A percentile compares a stretch with the other conserved stretches of the same genome.
phyloP scores from a whole-genome alignment of 2,113 vertebrate species.

The Phoxinus phoxinus region DNA sequence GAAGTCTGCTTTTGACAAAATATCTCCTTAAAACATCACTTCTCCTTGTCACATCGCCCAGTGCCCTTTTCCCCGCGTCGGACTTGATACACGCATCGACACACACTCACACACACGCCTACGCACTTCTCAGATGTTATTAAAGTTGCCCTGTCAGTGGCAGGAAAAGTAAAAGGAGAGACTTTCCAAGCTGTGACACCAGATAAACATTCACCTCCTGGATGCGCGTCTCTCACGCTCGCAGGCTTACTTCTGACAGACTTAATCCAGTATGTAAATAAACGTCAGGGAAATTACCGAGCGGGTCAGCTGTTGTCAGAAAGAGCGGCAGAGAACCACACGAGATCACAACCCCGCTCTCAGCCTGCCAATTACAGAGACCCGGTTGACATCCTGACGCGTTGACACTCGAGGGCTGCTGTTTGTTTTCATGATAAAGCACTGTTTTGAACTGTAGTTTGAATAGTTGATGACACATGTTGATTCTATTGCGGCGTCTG shows the following conservation, averaged over 20 bases:
- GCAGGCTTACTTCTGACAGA: slow-evolving; percentile 48
- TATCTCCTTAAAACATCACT: slow-evolving; percentile 32
- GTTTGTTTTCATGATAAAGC: slow-evolving; percentile 14
- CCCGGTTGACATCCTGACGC: slow-evolving; percentile 13
- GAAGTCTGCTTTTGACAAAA: neutral
- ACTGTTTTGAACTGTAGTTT: neutral
- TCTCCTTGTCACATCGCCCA: slow-evolving; percentile 18
- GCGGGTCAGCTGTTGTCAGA: slow-evolving; percentile 37
- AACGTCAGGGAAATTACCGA: slow-evolving; percentile 53
- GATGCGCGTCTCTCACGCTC: slow-evolving; percentile 26
- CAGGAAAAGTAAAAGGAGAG: slow-evolving; percentile 31
- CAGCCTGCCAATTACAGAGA: slow-evolving; percentile 36
- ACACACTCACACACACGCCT: slow-evolving; percentile 7
- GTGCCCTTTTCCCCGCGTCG: slow-evolving; percentile 16
- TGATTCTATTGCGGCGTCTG: neutral
- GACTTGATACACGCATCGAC: neutral
- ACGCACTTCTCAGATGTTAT: slow-evolving; percentile 39
- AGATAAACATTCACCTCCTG: slow-evolving; percentile 48
- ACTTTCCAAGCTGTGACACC: slow-evolving; percentile 41
- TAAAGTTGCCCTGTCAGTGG: slow-evolving; percentile 44
- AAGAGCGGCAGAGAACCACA: slow-evolving; percentile 9
- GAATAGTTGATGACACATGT: slow-evolving; percentile 1
- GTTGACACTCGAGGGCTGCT: neutral
- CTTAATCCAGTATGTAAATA: slow-evolving; percentile 63
- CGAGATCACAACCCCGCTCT: slow-evolving; percentile 41